Percentiles rank a stretch among this genome's conserved stretches.
These are phyloP conservation scores for Anoplius nigerrimus DNA, from an alignment of 2,888 invertebrate species.

Conservation along the genomic window DNA sequence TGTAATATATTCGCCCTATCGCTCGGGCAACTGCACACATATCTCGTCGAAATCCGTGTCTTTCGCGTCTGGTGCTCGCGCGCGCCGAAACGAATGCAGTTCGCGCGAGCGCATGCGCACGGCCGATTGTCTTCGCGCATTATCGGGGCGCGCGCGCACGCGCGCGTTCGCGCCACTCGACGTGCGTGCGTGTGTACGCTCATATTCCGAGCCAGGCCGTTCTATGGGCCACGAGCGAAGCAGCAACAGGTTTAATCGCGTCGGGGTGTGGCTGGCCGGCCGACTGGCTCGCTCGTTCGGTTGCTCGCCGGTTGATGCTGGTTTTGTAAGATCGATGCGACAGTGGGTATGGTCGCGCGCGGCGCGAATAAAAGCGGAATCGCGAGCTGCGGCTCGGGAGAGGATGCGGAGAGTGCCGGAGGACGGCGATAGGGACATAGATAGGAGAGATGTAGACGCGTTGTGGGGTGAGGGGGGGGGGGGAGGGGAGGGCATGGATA, in stretches of 20 bases:
- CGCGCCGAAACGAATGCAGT: constrained; percentile 22
- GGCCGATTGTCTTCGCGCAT: too few species aligned
- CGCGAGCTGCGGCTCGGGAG: background rate
- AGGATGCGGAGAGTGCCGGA: constrained; percentile 6
- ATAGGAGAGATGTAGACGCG: background rate
- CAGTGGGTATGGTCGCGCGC: constrained; percentile 42
- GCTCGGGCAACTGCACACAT: too few species aligned
- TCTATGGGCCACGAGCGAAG: constrained; percentile 54
- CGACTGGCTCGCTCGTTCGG: constrained; percentile 53
- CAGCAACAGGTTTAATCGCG: constrained; percentile 73
- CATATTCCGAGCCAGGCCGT: constrained; percentile 19
- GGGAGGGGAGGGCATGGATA: too few species aligned
- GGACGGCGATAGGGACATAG: background rate
- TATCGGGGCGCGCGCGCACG: constrained; percentile 21
- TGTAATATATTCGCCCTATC: too few species aligned
- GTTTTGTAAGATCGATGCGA: constrained; percentile 61
- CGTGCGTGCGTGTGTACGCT: constrained; percentile 34
- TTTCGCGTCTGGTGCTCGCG: too few species aligned
- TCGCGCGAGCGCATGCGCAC: constrained; percentile 14
- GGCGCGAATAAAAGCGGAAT: constrained; percentile 53
- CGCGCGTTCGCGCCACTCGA: constrained; percentile 3
- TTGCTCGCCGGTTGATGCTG: constrained; percentile 52
- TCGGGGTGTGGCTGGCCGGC: constrained; percentile 70
- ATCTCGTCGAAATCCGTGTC: too few species aligned
- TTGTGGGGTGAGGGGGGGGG: too few species aligned